Conservation (phyloP, 2,888 invertebrate genomes). For the Apodemia hepburni region DNA sequence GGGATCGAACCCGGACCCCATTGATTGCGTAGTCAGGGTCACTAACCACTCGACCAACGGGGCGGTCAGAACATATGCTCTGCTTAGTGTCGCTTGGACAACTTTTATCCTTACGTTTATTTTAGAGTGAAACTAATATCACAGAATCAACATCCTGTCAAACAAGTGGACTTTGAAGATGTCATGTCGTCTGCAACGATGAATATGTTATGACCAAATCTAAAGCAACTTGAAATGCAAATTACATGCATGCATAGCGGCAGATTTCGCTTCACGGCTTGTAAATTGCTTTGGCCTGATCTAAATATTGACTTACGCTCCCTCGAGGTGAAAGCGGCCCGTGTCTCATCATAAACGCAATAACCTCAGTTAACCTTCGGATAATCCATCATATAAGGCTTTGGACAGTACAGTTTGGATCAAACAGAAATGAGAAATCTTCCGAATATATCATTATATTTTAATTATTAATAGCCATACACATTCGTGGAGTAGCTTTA, state of each 20-base stretch:
- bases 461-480: too few relatives aligned
- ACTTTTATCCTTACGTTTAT: neutral
- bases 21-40: too few relatives aligned
- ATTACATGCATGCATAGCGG: slow-evolving; percentile 42
- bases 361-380: slow-evolving; percentile 25
- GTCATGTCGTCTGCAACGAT: slow-evolving; percentile 16
- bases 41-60: too few relatives aligned
- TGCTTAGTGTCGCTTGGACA: too few relatives aligned
- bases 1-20: too few relatives aligned
- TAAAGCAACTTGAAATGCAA: slow-evolving; percentile 43
- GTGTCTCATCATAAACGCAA: slow-evolving; percentile 34
- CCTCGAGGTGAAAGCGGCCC: slow-evolving; percentile 35
- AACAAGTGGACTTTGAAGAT: slow-evolving; percentile 12
- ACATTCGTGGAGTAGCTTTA: too few relatives aligned
- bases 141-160: slow-evolving; percentile 1
- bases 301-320: slow-evolving; percentile 43
- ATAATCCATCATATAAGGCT: slow-evolving; percentile 20
- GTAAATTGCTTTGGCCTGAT: slow-evolving; percentile 42
- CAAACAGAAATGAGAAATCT: neutral
- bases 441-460: neutral
- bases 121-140: neutral
- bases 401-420: neutral
- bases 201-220: slow-evolving; percentile 31
- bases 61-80: too few relatives aligned
- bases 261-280: slow-evolving; percentile 36